Percentiles rank a stretch among this genome's conserved stretches.
phyloP scores from a whole-genome alignment of 2,797 vertebrate species.

The Toxotes lorentzi region DNA sequence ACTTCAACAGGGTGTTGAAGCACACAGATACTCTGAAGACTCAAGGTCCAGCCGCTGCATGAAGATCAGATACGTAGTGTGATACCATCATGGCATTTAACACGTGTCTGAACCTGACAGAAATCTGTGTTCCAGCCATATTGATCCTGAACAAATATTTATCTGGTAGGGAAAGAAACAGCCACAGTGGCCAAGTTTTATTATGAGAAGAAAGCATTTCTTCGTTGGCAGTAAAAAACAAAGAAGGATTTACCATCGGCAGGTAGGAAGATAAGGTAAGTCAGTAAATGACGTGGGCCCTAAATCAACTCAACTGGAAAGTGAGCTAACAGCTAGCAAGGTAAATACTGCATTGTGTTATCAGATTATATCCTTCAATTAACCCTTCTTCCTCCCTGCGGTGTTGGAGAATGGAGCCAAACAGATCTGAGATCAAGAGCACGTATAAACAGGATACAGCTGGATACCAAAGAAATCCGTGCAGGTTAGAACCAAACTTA shows the following conservation, averaged over 20 bases:
- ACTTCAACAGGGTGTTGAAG: too few relatives aligned
- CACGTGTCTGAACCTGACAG: neutral
- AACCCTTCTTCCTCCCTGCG: conserved; percentile 54
- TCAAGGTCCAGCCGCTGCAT: neutral
- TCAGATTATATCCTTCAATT: conserved; percentile 56
- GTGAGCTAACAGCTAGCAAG: neutral
- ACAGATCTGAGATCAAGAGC: conserved; percentile 11
- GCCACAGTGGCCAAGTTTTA: neutral
- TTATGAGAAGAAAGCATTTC: neutral
- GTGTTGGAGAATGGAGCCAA: conserved; percentile 34
- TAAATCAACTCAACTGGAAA: neutral
- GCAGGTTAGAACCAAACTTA: neutral
- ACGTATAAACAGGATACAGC: conserved; percentile 66
- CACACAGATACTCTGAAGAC: too few relatives aligned
- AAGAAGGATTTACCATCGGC: neutral
- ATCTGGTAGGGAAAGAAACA: neutral
- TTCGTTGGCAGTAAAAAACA: neutral
- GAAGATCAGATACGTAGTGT: neutral
- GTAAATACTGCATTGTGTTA: neutral
- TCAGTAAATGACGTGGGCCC: neutral
- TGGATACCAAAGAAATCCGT: conserved; percentile 32
- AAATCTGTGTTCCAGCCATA: neutral
- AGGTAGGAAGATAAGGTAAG: neutral
- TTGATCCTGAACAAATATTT: neutral
- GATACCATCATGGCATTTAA: too few relatives aligned